These are phyloP conservation scores for Drosophila parabipectinata DNA, from an alignment of 1,140 invertebrate species.

Conservation along the genomic window DNA sequence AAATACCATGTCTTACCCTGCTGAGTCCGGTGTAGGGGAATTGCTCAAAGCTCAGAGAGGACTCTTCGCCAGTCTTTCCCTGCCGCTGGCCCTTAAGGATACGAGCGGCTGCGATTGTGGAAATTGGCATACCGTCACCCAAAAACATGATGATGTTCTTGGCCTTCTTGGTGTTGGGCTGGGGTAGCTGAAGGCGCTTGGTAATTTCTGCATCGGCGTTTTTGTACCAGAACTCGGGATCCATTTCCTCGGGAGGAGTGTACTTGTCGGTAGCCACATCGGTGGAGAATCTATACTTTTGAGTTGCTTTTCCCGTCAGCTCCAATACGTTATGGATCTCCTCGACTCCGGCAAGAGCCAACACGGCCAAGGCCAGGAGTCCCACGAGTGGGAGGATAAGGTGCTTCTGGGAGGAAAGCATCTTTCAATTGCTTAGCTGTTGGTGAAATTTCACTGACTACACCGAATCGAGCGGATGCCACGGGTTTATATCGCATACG, in stretches of 20 bases:
- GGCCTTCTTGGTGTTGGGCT: slow-evolving; percentile 81
- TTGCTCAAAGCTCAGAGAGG: slow-evolving; percentile 89
- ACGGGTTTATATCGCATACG: slow-evolving; percentile 20
- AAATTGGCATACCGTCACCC: slow-evolving; percentile 91
- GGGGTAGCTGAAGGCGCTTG: slow-evolving; percentile 39
- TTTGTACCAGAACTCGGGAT: slow-evolving; percentile 65
- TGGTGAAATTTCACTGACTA: slow-evolving; percentile 26
- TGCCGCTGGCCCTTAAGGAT: slow-evolving; percentile 88
- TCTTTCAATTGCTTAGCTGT: slow-evolving; percentile 23
- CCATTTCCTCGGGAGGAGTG: slow-evolving; percentile 61
- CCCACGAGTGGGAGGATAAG: slow-evolving; percentile 25
- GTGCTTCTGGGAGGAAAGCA: slow-evolving; percentile 14
- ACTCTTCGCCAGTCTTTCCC: slow-evolving; percentile 87
- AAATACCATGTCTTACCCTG: slow-evolving; percentile 83
- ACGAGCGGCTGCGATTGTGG: slow-evolving; percentile 88
- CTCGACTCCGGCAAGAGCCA: slow-evolving; percentile 7
- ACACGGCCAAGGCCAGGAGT: slow-evolving; percentile 17
- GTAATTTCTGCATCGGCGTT: slow-evolving; percentile 56
- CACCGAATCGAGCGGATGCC: neutral
- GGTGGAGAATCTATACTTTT: slow-evolving; percentile 20
- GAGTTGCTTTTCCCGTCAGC: slow-evolving; percentile 1
- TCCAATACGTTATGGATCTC: slow-evolving; percentile 41
- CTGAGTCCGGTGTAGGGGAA: slow-evolving; percentile 90
- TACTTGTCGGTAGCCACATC: slow-evolving; percentile 51
- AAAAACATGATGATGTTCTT: slow-evolving; percentile 91